Conservation (phyloP, 1,140 invertebrate species). For the Conus ventricosus region DNA sequence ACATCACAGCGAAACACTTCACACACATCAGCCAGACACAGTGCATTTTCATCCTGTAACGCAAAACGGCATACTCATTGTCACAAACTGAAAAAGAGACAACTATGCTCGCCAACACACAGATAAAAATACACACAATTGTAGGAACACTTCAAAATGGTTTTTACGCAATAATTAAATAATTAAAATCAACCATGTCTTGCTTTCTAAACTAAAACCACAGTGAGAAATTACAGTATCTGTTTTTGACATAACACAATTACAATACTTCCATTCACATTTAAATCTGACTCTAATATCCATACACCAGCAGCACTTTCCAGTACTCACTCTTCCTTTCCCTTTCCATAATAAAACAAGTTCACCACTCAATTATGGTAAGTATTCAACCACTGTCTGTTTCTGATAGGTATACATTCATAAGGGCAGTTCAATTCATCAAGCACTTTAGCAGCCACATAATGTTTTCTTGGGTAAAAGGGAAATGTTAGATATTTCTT, state of each 20-base stretch:
- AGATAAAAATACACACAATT: neutral
- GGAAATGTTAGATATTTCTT: too few relatives aligned
- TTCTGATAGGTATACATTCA: too few relatives aligned
- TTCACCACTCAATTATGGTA: too few relatives aligned
- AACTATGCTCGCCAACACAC: neutral
- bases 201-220: neutral
- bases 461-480: too few relatives aligned
- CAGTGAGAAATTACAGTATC: neutral
- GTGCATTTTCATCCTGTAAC: constrained; percentile 88
- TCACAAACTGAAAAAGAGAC: neutral
- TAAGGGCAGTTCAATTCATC: too few relatives aligned
- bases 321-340: too few relatives aligned
- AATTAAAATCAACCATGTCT: neutral
- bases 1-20: constrained; percentile 96
- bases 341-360: too few relatives aligned
- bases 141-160: neutral
- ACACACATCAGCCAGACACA: constrained; percentile 94
- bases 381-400: too few relatives aligned
- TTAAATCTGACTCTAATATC: neutral
- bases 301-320: too few relatives aligned
- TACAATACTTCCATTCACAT: too few relatives aligned
- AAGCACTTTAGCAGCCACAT: too few relatives aligned
- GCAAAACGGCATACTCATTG: neutral
- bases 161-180: neutral
- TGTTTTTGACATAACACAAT: too few relatives aligned